Evolutionary conservation across 64 coral and sea anemone genomes (phyloP).

Genomic region (Pachyseris speciosa): DNA sequence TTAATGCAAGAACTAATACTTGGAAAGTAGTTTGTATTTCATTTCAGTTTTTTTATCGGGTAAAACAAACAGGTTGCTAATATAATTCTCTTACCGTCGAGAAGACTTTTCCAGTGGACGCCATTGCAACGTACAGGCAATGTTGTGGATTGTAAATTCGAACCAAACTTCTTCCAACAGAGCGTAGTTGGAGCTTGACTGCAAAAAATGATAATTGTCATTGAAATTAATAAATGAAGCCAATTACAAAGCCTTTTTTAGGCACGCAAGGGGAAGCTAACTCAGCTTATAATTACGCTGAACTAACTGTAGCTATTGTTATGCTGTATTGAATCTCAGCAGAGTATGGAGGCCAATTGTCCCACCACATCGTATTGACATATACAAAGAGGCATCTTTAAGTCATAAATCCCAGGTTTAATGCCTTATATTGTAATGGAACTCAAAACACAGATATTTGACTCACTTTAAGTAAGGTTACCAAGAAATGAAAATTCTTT

Average conservation of each 20-base stretch:
- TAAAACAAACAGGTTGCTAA: background rate
- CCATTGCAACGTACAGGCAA: constrained; percentile 18
- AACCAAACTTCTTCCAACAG: constrained; percentile 26
- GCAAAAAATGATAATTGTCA: background rate
- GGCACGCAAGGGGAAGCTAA: background rate
- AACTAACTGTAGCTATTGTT: background rate
- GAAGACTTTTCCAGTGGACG: background rate
- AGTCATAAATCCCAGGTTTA: background rate
- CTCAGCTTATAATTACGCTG: background rate
- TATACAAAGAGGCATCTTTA: background rate
- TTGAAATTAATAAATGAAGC: background rate
- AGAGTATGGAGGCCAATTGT: constrained; percentile 22
- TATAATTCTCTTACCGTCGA: background rate
- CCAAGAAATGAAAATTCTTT: background rate
- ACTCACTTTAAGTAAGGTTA: background rate
- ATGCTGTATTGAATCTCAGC: background rate
- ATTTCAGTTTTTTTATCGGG: background rate
- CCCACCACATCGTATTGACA: background rate
- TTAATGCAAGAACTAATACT: background rate
- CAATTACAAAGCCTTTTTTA: background rate
- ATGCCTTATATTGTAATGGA: constrained; percentile 12
- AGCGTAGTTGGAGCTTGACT: constrained; percentile 33
- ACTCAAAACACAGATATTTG: constrained; percentile 11
- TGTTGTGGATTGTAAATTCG: background rate
- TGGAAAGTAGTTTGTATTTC: background rate